These are phyloP conservation scores for Mastigias papua DNA, from an alignment of 30 jellyfish, hydroid and myxozoan genomes.

Conservation along the genomic window DNA sequence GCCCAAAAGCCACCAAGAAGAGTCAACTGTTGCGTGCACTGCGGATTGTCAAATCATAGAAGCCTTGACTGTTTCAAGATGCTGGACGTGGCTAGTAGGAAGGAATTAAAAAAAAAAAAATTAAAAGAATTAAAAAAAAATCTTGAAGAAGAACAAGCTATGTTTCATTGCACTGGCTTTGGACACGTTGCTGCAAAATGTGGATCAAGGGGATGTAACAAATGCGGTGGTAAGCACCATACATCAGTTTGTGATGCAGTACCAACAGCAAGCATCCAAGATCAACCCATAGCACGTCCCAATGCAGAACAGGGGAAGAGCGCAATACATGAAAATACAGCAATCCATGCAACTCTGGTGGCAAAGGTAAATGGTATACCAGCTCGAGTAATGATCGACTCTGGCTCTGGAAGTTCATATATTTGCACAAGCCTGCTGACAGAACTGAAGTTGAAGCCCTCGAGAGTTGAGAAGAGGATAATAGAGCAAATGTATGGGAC, in stretches of 20 bases:
- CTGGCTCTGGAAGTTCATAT: conserved; percentile 57
- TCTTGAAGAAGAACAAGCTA: conserved; percentile 36
- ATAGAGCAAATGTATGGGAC: conserved; percentile 75
- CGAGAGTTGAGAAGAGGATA: conserved; percentile 14
- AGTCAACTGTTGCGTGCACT: background rate
- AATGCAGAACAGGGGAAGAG: conserved; percentile 26
- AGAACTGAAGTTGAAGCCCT: conserved; percentile 38
- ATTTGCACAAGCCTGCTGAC: conserved; percentile 57
- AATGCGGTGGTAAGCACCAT: background rate
- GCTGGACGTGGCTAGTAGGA: background rate
- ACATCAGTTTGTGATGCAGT: background rate
- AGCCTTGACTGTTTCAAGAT: background rate
- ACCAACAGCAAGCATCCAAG: no score
- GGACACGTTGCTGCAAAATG: conserved; percentile 68
- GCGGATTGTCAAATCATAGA: background rate
- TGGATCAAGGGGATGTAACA: conserved; percentile 1
- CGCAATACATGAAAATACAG: conserved; percentile 2
- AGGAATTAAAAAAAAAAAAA: no score
- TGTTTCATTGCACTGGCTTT: conserved; percentile 76
- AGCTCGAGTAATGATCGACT: conserved; percentile 50
- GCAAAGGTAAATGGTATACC: conserved; percentile 43
- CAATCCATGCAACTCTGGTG: conserved; percentile 39
- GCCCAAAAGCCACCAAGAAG: background rate
- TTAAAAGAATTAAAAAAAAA: no score
- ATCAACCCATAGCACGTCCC: conserved; percentile 2